These are phyloP conservation scores for Pachypanchax playfairii DNA, from an alignment of 2,113 vertebrate species.

Conservation along the genomic window DNA sequence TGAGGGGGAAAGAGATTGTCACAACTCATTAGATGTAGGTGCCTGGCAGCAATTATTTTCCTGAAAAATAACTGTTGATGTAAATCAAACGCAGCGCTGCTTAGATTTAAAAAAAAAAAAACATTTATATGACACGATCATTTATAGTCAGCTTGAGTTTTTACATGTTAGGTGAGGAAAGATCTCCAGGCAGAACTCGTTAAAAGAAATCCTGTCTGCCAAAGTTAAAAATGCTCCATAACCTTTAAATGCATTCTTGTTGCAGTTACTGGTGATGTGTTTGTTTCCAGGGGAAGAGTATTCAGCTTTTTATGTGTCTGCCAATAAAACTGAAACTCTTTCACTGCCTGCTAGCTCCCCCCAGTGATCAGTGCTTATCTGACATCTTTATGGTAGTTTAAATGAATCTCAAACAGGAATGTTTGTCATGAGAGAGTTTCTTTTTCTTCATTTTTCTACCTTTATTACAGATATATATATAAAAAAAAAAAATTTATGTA, in stretches of 20 bases:
- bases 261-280: slow-evolving; percentile 6
- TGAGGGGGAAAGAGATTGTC: slow-evolving; percentile 9
- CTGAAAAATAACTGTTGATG: slow-evolving; percentile 27
- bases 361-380: slow-evolving; percentile 63
- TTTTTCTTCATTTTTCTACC: background rate
- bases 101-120: background rate
- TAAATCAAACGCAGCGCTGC: slow-evolving; percentile 12
- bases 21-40: slow-evolving; percentile 8
- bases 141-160: slow-evolving; percentile 3
- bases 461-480: too few relatives aligned
- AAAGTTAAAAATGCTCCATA: slow-evolving; percentile 20
- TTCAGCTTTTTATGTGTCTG: slow-evolving; percentile 33
- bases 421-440: background rate
- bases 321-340: slow-evolving; percentile 39
- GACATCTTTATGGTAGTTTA: slow-evolving; percentile 27
- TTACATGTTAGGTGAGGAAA: slow-evolving; percentile 8
- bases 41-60: slow-evolving; percentile 23
- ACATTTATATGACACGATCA: slow-evolving; percentile 8
- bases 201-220: slow-evolving; percentile 11
- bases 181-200: slow-evolving; percentile 14
- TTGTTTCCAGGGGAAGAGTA: background rate
- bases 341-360: slow-evolving; percentile 68
- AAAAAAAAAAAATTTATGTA: background rate
- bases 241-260: background rate
- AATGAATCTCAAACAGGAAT: background rate